Evolutionary conservation across 2,797 vertebrate species (phyloP), one percentile per base, ranked within the genome.

Genomic region (Paratrypauchen microcephalus): DNA sequence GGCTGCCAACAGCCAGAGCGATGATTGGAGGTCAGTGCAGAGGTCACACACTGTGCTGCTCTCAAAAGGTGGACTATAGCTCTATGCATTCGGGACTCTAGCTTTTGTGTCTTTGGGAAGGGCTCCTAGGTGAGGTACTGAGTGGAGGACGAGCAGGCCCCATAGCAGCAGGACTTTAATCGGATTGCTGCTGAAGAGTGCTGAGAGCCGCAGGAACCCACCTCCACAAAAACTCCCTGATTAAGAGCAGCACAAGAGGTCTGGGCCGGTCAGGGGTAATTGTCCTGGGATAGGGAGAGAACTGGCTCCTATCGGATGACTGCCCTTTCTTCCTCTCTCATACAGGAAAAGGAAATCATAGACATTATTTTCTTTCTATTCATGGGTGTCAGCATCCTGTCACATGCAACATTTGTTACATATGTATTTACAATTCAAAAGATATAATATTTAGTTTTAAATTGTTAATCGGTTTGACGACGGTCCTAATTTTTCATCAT

Each of bases 171-270:
- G 71, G 74, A 66, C 85, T 87, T 79, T 93, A 93, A 93, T 92
- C 88, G 77, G 89, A 92, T 92, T 92, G 89, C 72, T 71, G 62
- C 73, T 64, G 23, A 65, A 88, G 86, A 91, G 72, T 89, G 92
- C 91, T 91, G 90, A 92, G 89, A 84, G 74, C 3, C 71, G 89
- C 92, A 89, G 76, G 82, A 90, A 85, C 71, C 72, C 65, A 75
- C 72, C 76, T 66, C 36, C 71, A 67, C 24, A 71, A 61, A 81
- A 81, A 75, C 55, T 63, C 76, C 86, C 87, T 91, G 89, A 92
- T 93, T 91, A 91, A 89, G 89, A 87, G 84, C 48, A 21, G 73
- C 80, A 81, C 75, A 78, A 79, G 85, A 88, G 85, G 88, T 86
- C 84, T 78, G 79, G 82, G 82, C 84, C 56, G 75, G 82, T 78